phyloP scores from a whole-genome alignment of 2,888 invertebrate genomes.

The Helleia helle region DNA sequence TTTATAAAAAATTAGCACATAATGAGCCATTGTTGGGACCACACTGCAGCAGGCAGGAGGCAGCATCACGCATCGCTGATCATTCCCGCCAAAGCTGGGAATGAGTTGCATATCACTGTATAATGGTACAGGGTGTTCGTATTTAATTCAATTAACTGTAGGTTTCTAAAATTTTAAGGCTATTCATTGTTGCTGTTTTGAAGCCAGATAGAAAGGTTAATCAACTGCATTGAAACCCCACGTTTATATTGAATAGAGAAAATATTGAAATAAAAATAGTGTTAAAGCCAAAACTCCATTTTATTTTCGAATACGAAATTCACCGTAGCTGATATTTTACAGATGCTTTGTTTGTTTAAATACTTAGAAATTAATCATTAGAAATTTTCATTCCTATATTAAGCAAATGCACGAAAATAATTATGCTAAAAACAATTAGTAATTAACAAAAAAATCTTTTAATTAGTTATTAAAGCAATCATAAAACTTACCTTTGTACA shows the following conservation, averaged over 20 bases:
- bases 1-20: slow-evolving; percentile 18
- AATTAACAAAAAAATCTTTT: not conserved
- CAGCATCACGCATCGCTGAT: slow-evolving; percentile 41
- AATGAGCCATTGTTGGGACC: slow-evolving; percentile 21
- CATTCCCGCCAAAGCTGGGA: slow-evolving; percentile 42
- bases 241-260: not conserved
- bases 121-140: slow-evolving; percentile 21
- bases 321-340: too few species aligned
- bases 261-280: not conserved
- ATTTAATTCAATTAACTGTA: slow-evolving; percentile 1
- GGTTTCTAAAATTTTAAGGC: not conserved
- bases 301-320: too few species aligned
- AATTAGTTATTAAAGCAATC: not conserved
- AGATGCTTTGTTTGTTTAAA: too few species aligned
- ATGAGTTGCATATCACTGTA: slow-evolving; percentile 46
- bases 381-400: too few species aligned
- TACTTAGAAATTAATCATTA: too few species aligned
- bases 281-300: too few species aligned
- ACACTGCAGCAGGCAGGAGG: slow-evolving; percentile 18
- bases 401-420: too few species aligned
- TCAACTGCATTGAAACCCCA: too few species aligned
- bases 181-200: too few species aligned
- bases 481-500: not conserved
- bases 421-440: too few species aligned
- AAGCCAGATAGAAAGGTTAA: too few species aligned